Conservation (phyloP, 2,797 vertebrate genomes). For the Malurus leucopterus region DNA sequence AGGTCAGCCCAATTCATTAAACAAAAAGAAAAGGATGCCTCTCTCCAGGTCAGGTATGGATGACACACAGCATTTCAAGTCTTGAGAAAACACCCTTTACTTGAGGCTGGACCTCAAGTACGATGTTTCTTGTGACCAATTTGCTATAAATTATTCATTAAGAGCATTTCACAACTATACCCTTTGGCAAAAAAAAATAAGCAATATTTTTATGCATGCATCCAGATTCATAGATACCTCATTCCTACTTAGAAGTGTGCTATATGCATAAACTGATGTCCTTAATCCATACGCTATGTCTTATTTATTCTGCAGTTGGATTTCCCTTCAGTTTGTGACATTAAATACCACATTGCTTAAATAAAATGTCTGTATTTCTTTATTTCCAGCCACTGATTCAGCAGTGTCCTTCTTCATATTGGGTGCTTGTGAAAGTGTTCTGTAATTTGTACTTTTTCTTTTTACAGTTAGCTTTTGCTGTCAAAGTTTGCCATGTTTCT, state of each 20-base stretch:
- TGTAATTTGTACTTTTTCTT: not conserved
- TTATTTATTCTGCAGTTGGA: constrained; percentile 4
- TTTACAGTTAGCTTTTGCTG: not conserved
- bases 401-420: not conserved
- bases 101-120: not conserved
- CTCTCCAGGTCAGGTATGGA: not conserved
- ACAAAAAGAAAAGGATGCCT: not conserved
- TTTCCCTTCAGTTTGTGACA: constrained; percentile 39
- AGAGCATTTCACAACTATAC: not conserved
- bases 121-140: not conserved
- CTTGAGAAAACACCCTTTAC: not conserved
- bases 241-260: not conserved
- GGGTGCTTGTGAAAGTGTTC: not conserved
- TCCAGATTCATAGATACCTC: not conserved
- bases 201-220: not conserved
- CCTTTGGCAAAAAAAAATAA: not conserved
- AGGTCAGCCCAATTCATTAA: not conserved
- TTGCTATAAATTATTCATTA: not conserved
- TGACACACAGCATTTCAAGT: not conserved
- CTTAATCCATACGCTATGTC: not conserved
- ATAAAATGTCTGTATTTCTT: not conserved
- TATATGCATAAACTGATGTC: not conserved
- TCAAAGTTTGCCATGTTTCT: constrained; percentile 11
- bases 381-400: not conserved
- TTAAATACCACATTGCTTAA: constrained; percentile 9